Base-by-base conservation (phyloP, 2,797 vertebrate species). In the Sebastes jordani region DNA sequence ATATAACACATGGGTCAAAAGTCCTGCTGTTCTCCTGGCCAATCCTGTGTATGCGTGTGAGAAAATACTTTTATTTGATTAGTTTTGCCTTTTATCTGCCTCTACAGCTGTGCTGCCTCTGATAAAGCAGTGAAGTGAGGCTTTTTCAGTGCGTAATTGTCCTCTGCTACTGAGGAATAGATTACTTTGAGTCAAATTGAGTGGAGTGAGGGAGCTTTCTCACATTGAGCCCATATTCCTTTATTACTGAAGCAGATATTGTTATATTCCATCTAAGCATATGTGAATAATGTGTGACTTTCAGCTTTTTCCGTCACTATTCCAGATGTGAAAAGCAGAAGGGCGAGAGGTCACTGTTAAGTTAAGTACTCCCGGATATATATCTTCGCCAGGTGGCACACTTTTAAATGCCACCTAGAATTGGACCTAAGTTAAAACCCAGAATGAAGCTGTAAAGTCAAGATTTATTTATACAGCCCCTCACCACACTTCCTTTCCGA, bases 71-170 rank as follows among this genome's bases (percentile, higher is more conserved):
- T 76, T 32, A 85, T 91, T 82, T 87, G 74, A 88, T 91, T 91
- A 85, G 82, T 82, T 76, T 76, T 91, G 82, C 65, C 72, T 92
- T 91, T 90, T 81, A 88, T 93, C 90, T 86, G 71, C 75, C 55
- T 72, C 74, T 86, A 78, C 91, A 92, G 89, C 90, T 93, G 91
- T 76, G 72, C 64, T 80, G 74, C 81, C 84, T 91, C 81, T 91
- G 88, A 90, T 88, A 89, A 87, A 88, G 84, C 76, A 56, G 79
- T 62, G 49, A 74, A 84, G 64, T 62, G 58, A 27, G 49, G 76
- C 68, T 79, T 90, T 88, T 65, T 88, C 78, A 83, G 56, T 72
- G 56, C 5, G 18, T 83, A 86, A 86, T 90, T 89, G 90, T 90
- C 82, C 80, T 22, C 64, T 70, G 71, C 79, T 77, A 67, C 84